Conservation (phyloP, 2,113 vertebrate species). For the Saguinus midas region DNA sequence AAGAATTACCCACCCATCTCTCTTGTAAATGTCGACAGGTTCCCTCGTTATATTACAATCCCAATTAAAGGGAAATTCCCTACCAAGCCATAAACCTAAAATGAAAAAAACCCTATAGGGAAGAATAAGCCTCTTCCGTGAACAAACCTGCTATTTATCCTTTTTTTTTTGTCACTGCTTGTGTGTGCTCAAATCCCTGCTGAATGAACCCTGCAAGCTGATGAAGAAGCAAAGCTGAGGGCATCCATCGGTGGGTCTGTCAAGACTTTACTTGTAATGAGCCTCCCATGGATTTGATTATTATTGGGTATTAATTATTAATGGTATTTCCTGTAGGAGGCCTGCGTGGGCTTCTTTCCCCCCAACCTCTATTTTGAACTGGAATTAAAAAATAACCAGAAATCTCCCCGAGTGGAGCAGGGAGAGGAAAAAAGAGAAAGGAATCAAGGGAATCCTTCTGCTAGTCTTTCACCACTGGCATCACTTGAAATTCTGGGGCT, state of each 20-base stretch:
- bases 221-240: slow-evolving; percentile 45
- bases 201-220: slow-evolving; percentile 9
- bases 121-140: slow-evolving; percentile 60
- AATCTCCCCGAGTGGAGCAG: neutral
- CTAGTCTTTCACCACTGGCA: neutral
- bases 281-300: slow-evolving; percentile 74
- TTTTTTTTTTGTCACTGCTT: slow-evolving; percentile 33
- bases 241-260: slow-evolving; percentile 26
- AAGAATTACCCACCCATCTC: slow-evolving; percentile 72
- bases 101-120: slow-evolving; percentile 73
- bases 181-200: slow-evolving; percentile 22
- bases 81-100: slow-evolving; percentile 68
- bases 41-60: slow-evolving; percentile 63
- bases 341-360: neutral
- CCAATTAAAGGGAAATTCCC: slow-evolving; percentile 72
- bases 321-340: slow-evolving; percentile 72
- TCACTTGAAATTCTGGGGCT: slow-evolving; percentile 4
- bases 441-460: neutral
- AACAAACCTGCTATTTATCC: slow-evolving; percentile 65
- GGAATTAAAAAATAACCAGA: slow-evolving; percentile 67
- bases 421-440: neutral
- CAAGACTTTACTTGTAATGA: slow-evolving; percentile 66
- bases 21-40: slow-evolving; percentile 76
- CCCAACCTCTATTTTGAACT: slow-evolving; percentile 56
- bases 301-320: slow-evolving; percentile 82